These are phyloP conservation scores for Ochropleura leucogaster DNA, from an alignment of 2,888 invertebrate genomes.

Conservation along the genomic window DNA sequence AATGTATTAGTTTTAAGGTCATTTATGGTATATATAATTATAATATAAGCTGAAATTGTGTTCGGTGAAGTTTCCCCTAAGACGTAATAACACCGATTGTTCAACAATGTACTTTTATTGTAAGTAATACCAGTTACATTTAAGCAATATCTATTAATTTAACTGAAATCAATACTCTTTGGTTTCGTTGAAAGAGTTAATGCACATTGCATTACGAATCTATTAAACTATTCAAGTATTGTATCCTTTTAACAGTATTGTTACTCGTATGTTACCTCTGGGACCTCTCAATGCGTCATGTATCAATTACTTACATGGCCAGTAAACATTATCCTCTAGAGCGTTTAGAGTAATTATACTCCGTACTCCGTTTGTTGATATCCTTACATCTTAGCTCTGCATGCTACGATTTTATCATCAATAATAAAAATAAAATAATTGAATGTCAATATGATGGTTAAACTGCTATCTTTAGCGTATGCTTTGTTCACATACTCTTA, in stretches of 20 bases:
- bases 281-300: not conserved
- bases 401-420: slow-evolving; percentile 1
- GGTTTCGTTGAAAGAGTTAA: not conserved
- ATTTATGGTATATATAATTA: too few species aligned
- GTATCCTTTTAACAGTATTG: not conserved
- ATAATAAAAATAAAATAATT: too few species aligned
- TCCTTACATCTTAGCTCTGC: not conserved
- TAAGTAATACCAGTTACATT: not conserved
- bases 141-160: slow-evolving; percentile 1
- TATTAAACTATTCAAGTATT: slow-evolving; percentile 7
- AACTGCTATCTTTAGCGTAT: slow-evolving; percentile 38
- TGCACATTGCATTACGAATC: not conserved
- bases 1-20: too few species aligned
- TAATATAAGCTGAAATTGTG: too few species aligned
- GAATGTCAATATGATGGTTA: not conserved
- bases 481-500: slow-evolving; percentile 25
- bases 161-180: not conserved
- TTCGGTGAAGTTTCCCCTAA: too few species aligned
- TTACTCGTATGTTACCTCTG: not conserved
- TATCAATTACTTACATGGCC: slow-evolving; percentile 10
- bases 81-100: too few species aligned
- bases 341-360: not conserved
- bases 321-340: slow-evolving; percentile 5
- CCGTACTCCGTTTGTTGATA: too few species aligned
- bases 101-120: not conserved